These are phyloP conservation scores for Acanthochromis polyacanthus DNA, from an alignment of 2,113 vertebrate genomes.

Conservation along the genomic window DNA sequence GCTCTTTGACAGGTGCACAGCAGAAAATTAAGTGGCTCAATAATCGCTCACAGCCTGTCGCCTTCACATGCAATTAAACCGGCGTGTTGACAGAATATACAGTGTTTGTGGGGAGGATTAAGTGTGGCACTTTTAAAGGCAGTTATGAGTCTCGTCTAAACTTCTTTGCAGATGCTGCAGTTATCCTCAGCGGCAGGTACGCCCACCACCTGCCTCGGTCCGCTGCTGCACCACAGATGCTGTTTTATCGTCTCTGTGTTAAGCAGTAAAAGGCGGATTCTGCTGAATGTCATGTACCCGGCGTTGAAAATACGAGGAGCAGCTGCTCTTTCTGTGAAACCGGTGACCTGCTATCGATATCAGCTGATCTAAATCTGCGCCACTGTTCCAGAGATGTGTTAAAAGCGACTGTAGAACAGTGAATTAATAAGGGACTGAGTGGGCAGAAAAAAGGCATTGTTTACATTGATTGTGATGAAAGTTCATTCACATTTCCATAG, in stretches of 20 bases:
- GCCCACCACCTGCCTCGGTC: neutral
- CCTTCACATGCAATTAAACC: constrained; percentile 10
- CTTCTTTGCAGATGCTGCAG: constrained; percentile 32
- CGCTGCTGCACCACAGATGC: constrained; percentile 31
- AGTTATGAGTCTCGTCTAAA: constrained; percentile 6
- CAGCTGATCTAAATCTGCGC: neutral
- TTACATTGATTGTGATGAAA: neutral
- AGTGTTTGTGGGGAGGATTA: constrained; percentile 3
- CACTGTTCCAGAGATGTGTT: neutral
- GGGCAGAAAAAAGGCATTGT: neutral
- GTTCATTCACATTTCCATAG: neutral
- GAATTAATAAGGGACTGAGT: neutral
- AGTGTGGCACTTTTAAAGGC: neutral
- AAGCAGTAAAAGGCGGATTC: constrained; percentile 6
- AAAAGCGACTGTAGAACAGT: neutral
- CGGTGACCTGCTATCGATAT: neutral
- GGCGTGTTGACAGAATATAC: constrained; percentile 6
- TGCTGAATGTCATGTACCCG: constrained; percentile 24
- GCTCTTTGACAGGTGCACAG: neutral
- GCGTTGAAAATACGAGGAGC: constrained; percentile 19
- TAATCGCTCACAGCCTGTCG: neutral
- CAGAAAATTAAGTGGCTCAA: neutral
- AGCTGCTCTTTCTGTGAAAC: constrained; percentile 22
- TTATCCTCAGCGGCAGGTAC: constrained; percentile 28
- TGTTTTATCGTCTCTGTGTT: constrained; percentile 45